phyloP scores from a whole-genome alignment of 2,113 vertebrate species.

The Ictalurus furcatus region DNA sequence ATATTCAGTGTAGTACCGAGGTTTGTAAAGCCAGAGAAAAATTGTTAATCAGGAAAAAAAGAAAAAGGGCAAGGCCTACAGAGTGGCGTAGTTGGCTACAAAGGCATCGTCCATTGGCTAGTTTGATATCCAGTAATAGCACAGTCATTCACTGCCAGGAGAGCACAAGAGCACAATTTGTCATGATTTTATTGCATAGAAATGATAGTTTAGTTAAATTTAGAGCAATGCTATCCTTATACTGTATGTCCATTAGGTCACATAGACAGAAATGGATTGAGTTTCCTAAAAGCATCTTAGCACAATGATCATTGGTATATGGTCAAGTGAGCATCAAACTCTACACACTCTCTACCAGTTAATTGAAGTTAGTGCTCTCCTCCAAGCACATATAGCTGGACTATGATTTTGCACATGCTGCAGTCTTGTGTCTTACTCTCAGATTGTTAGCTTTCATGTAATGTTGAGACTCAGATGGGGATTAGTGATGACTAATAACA shows the following conservation, averaged over 20 bases:
- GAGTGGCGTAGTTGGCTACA: not conserved
- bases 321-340: not conserved
- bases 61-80: not conserved
- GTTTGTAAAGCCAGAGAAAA: not conserved
- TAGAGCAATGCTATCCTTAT: not conserved
- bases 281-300: not conserved
- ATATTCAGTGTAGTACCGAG: not conserved
- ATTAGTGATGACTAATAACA: not conserved
- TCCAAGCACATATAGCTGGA: constrained; percentile 17
- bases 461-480: not conserved
- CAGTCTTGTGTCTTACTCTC: not conserved
- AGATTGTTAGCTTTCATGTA: not conserved
- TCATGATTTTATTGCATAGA: not conserved
- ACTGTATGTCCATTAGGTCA: not conserved
- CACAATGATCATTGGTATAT: not conserved
- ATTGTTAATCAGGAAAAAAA: not conserved
- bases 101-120: not conserved
- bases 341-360: not conserved
- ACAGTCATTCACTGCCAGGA: constrained; percentile 5
- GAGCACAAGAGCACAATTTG: not conserved
- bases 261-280: not conserved
- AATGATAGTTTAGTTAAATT: not conserved
- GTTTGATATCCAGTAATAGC: not conserved
- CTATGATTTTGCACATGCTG: not conserved
- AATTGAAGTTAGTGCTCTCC: not conserved